Base-by-base conservation (phyloP, 2,888 invertebrate species). In the Melikaiella ostensackeni region DNA sequence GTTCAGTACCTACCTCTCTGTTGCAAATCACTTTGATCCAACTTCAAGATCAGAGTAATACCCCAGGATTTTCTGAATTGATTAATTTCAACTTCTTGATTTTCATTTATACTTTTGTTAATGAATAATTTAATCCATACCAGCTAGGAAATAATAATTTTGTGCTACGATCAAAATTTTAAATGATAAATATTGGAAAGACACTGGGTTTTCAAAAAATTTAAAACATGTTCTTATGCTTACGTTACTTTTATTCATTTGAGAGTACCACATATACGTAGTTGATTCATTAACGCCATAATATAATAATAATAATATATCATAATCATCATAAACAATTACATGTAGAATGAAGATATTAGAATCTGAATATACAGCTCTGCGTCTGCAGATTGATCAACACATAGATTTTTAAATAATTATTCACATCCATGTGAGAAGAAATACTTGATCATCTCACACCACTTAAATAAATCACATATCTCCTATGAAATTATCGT, bases 201-300 rank as follows among this genome's bases (percentile, higher is more conserved):
- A 21, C 21, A 7, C n/a, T 42, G 19, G 42, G 4, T 42, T 42
- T 42, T 16, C 0, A 59, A 74, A n/a, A 57, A 55, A 30, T 38
- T 35, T 1, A 55, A 50, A 75, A 9, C 16, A 59, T 42, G 2
- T 2, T 19, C 30, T 27, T 77, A 79, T 77, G 78, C 61, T 78
- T 78, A 70, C 38, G 55, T 78, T 77, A 75, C 42, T 35, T 81
- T 81, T 81, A 77, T 78, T 79, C 61, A 57, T 78, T 81, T 78
- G 61, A 78, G 74, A 77, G 64, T 79, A 76, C 57, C 81, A 81
- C 81, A 79, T 81, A 78, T 79, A 81, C 77, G 79, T 66, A 79
- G 73, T 78, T 77, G 77, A 77, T 78, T 76, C 33, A 77, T 75
- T 77, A 80, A 81, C 77, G 77, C 75, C 64, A 74, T 79, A 33